These are phyloP conservation scores for Aleiodes sp. DNA, from an alignment of 1,140 invertebrate genomes.

Conservation along the genomic window DNA sequence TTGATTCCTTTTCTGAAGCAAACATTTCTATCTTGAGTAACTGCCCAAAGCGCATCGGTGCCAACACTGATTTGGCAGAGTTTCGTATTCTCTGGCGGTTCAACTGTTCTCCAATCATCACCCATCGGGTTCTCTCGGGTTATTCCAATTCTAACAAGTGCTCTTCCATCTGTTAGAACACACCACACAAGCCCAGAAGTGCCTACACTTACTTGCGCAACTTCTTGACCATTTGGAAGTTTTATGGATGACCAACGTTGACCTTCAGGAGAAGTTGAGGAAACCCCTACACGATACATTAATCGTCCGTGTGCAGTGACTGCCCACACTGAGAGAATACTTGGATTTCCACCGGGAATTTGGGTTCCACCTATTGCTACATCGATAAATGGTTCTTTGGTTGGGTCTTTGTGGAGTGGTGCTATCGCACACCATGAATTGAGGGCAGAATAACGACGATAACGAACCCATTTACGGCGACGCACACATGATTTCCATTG, in stretches of 20 bases:
- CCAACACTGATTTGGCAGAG: constrained; percentile 85
- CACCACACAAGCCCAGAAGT: constrained; percentile 87
- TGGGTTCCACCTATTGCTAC: constrained; percentile 85
- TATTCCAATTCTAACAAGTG: constrained; percentile 80
- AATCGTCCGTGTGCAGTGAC: constrained; percentile 88
- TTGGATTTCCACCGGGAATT: constrained; percentile 77
- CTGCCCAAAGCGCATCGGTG: constrained; percentile 85
- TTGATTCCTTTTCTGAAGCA: constrained; percentile 90
- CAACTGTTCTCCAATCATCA: constrained; percentile 83
- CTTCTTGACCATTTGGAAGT: constrained; percentile 79
- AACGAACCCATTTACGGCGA: constrained; percentile 88
- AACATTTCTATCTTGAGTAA: constrained; percentile 84
- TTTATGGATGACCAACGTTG: constrained; percentile 81
- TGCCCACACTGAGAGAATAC: constrained; percentile 86
- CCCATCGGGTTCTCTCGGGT: constrained; percentile 78
- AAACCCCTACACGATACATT: constrained; percentile 85
- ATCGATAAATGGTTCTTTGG: constrained; percentile 85
- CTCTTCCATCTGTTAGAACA: constrained; percentile 81
- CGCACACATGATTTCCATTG: constrained; percentile 92
- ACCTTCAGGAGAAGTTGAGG: constrained; percentile 83
- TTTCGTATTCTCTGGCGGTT: constrained; percentile 74
- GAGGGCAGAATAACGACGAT: constrained; percentile 85
- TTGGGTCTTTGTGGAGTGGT: constrained; percentile 86
- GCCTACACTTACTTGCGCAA: constrained; percentile 84
- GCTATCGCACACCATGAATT: constrained; percentile 93